Evolutionary conservation across 37 sponge, comb jelly and placozoan genomes (phyloP).

Genomic region (Aphrocallistes beatrix): DNA sequence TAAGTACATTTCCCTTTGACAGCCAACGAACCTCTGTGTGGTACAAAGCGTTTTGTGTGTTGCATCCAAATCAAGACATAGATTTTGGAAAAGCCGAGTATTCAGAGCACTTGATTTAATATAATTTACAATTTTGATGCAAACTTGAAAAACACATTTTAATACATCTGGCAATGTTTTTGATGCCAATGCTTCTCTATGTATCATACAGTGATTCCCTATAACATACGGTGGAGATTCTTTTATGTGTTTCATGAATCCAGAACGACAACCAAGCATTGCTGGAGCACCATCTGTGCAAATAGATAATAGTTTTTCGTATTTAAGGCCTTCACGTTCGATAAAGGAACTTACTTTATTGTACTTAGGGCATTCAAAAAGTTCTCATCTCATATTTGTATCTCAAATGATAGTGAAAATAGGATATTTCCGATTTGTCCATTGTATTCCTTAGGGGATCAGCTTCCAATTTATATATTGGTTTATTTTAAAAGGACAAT

Average conservation of each 20-base stretch:
- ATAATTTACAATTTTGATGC: constrained; percentile 9
- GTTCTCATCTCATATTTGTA: too few species aligned
- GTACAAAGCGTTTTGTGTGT: constrained; percentile 11
- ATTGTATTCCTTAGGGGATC: too few species aligned
- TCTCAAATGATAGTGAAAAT: too few species aligned
- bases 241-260: constrained; percentile 14
- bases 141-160: not conserved
- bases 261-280: constrained; percentile 17
- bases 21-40: constrained; percentile 15
- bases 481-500: too few species aligned
- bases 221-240: not conserved
- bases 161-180: constrained; percentile 2
- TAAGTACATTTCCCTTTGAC: constrained; percentile 17
- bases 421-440: too few species aligned
- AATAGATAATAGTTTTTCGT: constrained; percentile 13
- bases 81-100: not conserved
- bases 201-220: not conserved
- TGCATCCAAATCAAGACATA: not conserved
- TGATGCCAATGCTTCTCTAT: constrained; percentile 14
- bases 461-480: too few species aligned
- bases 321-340: constrained; percentile 17
- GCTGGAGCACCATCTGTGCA: constrained; percentile 18
- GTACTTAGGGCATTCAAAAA: too few species aligned
- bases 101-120: constrained; percentile 16
- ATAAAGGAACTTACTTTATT: constrained; percentile 18